A percentile compares a stretch with the other conserved stretches of the same genome.
phyloP scores from a whole-genome alignment of 2,113 vertebrate genomes.

The Mormyrus lacerda region DNA sequence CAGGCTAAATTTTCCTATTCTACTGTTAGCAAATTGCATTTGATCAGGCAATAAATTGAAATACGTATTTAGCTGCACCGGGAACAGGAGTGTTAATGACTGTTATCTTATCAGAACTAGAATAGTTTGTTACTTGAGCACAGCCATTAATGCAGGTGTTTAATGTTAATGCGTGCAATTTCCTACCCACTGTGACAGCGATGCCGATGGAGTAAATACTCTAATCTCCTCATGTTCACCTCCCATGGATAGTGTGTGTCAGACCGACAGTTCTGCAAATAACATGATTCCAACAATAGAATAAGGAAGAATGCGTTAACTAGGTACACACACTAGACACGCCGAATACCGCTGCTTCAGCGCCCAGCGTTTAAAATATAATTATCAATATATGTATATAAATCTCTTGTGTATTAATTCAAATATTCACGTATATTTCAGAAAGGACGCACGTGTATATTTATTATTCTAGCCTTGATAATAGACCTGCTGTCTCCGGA shows the following conservation, averaged over 20 bases:
- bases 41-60: slow-evolving; percentile 52
- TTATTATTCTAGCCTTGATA: background rate
- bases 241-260: slow-evolving; percentile 61
- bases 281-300: slow-evolving; percentile 32
- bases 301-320: background rate
- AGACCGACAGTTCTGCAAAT: slow-evolving; percentile 58
- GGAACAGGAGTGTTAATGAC: slow-evolving; percentile 60
- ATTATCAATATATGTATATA: background rate
- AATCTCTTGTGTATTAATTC: background rate
- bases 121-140: slow-evolving; percentile 45
- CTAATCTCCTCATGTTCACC: slow-evolving; percentile 67
- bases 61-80: slow-evolving; percentile 37
- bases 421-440: background rate
- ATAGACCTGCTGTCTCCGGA: background rate
- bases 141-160: slow-evolving; percentile 54
- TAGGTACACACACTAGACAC: background rate
- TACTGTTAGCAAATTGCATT: slow-evolving; percentile 31
- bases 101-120: slow-evolving; percentile 51
- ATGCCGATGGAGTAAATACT: slow-evolving; percentile 64
- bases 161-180: slow-evolving; percentile 54
- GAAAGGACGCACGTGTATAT: background rate
- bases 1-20: slow-evolving; percentile 24
- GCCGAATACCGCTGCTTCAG: background rate
- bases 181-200: slow-evolving; percentile 63
- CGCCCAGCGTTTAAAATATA: background rate